Conservation (phyloP, 1,140 invertebrate species). For the Medauroidea extradentata region DNA sequence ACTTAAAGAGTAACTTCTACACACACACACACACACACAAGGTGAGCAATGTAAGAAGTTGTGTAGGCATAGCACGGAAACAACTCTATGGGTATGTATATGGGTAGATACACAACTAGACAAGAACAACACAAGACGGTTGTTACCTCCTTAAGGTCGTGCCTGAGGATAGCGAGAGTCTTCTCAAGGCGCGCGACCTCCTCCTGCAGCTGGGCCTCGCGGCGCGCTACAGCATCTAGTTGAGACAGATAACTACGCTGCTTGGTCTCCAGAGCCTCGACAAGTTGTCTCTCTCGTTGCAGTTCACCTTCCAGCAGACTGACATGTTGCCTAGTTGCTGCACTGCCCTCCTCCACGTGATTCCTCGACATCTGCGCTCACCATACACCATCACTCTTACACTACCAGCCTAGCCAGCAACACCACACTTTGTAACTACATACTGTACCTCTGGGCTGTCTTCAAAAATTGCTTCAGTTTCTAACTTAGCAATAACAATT, state of each 20-base stretch:
- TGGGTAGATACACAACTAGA: no score
- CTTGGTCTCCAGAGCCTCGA: constrained; percentile 68
- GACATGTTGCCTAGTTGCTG: constrained; percentile 7
- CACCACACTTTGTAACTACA: no score
- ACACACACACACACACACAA: no score
- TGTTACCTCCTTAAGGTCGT: constrained; percentile 79
- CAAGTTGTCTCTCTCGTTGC: constrained; percentile 62
- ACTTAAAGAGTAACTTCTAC: no score
- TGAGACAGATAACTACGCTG: constrained; percentile 64
- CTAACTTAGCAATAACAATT: not conserved
- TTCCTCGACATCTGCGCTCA: no score
- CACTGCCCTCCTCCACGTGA: constrained; percentile 11
- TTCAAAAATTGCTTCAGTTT: not conserved
- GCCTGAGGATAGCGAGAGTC: constrained; percentile 74
- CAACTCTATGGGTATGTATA: no score
- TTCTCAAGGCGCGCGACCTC: constrained; percentile 79
- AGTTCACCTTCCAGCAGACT: constrained; percentile 63
- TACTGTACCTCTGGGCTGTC: not conserved
- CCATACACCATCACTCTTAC: no score
- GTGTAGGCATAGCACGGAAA: no score
- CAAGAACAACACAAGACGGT: not conserved
- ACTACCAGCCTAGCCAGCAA: no score
- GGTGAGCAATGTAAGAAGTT: no score
- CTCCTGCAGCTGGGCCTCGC: constrained; percentile 68
- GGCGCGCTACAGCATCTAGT: constrained; percentile 65